Conservation (phyloP, 2,113 vertebrate species). For the Muntiacus muntjak region DNA sequence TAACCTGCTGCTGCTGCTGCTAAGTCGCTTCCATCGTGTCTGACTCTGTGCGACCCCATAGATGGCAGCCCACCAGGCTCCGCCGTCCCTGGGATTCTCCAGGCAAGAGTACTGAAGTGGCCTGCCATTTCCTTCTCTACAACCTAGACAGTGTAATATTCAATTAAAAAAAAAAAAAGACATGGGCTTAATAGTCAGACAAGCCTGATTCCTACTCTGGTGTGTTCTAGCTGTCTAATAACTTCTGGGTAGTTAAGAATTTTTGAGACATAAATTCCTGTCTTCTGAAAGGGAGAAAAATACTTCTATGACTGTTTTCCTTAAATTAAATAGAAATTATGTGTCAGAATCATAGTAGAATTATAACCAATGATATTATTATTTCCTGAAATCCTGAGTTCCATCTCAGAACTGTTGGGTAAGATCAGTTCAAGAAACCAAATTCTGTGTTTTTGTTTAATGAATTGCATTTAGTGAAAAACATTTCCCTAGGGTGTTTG, state of each 20-base stretch:
- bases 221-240: neutral
- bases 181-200: neutral
- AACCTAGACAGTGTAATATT: neutral
- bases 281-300: neutral
- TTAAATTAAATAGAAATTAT: neutral
- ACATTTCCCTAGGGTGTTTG: neutral
- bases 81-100: too few species aligned
- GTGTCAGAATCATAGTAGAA: neutral
- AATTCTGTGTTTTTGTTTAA: neutral
- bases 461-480: conserved; percentile 6
- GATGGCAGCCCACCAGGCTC: too few species aligned
- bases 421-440: neutral
- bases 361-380: neutral
- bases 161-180: neutral
- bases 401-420: neutral
- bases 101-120: too few species aligned
- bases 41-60: too few species aligned
- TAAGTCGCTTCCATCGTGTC: too few species aligned
- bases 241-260: neutral
- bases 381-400: neutral
- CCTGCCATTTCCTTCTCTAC: too few species aligned
- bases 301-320: neutral
- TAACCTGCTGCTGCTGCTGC: neutral
- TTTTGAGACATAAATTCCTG: neutral
- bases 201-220: neutral